Base-by-base conservation (phyloP, 2,888 invertebrate genomes). In the Camptogramma bilineatum region DNA sequence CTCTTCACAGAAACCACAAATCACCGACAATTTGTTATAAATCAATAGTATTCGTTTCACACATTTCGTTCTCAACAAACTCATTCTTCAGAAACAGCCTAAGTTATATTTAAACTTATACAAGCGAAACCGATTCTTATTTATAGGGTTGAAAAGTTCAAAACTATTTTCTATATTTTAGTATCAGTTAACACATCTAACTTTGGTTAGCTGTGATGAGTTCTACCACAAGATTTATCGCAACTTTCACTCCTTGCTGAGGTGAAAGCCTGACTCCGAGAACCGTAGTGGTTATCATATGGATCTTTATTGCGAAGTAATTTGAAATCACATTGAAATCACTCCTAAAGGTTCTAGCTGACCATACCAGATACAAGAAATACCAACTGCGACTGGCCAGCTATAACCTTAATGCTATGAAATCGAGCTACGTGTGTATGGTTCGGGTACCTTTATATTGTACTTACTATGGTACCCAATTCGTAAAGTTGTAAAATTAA, bases 201-300 rank as follows among this genome's bases (percentile, higher is more conserved):
- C 67, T 21, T 61, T 64, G 53, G 66, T 67, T 69, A 63, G 53
- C 62, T 47, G 60, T 65, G 70, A 66, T 64, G 66, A 68, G 68
- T 60, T 65, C 52, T 64, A 53, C 61, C 61, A 48, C 48, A 58
- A 69, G 70, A 69, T 73, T 74, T 72, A 71, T 69, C 57, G 62
- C 64, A 52, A 75, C 80, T 80, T 78, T 80, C 79, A 74, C 78
- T 73, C 57, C 67, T 71, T 70, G 72, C 68, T 61, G 64, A 73
- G 76, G 80, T 78, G 81, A 80, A 80, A 81, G 79, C 73, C 73
- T 74, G 73, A 58, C 59, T 69, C 67, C 72, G 64, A 51, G 73
- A 66, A 63, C 69, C 51, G 59, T 64, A 70, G 55, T 59, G 53
- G 48, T 58, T 62, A 68, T 65, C 63, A 50, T 9, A 64, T 18